phyloP scores from a whole-genome alignment of 1,140 invertebrate genomes.

The Vollenhovia emeryi region DNA sequence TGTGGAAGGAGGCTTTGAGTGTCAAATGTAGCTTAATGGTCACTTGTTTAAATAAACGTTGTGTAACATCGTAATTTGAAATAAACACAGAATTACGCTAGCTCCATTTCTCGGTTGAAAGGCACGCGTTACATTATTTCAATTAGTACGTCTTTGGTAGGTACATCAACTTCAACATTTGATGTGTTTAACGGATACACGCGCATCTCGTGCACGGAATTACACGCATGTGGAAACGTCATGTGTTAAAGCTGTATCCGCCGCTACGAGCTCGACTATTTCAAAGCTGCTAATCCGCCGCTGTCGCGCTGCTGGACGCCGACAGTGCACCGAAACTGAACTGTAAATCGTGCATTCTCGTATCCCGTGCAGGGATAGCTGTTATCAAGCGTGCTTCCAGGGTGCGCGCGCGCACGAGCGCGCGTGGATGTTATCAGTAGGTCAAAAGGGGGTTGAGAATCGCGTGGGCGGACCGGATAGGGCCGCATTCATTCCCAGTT shows the following conservation, averaged over 20 bases:
- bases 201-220: background rate
- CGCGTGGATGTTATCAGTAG: constrained; percentile 47
- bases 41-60: no score
- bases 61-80: background rate
- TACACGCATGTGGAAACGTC: constrained; percentile 27
- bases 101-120: background rate
- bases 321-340: constrained; percentile 23
- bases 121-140: background rate
- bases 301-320: constrained; percentile 26
- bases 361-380: background rate
- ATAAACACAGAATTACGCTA: background rate
- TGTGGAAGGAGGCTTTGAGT: no score
- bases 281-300: constrained; percentile 43
- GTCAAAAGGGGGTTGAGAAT: background rate
- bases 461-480: background rate
- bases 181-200: background rate
- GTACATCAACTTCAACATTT: background rate
- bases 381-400: constrained; percentile 37
- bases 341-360: constrained; percentile 36
- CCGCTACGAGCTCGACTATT: background rate
- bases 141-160: background rate
- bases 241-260: constrained; percentile 33
- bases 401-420: background rate
- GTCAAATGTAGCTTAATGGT: no score
- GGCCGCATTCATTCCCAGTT: constrained; percentile 45